These are phyloP conservation scores for Chlamydotis undulata DNA, from an alignment of 2,113 vertebrate species.

Conservation along the genomic window DNA sequence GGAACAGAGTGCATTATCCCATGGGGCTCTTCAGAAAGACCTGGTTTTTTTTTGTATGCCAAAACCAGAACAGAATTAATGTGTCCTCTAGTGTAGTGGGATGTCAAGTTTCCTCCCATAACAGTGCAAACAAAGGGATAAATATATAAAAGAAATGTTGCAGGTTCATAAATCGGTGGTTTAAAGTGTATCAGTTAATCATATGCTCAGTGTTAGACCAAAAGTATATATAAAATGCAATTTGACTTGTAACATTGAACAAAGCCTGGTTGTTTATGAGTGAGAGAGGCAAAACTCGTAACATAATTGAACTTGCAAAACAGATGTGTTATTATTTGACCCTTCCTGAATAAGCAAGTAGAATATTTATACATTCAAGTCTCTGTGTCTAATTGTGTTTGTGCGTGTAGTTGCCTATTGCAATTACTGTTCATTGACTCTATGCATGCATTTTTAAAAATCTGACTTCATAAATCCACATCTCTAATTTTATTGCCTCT, in stretches of 20 bases:
- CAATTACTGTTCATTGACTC: conserved; percentile 15
- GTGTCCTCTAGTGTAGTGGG: not conserved
- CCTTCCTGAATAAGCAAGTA: conserved; percentile 17
- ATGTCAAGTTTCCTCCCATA: not conserved
- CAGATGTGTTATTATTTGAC: conserved; percentile 22
- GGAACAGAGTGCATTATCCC: not conserved
- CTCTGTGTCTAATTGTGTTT: conserved; percentile 45
- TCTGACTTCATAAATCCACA: not conserved
- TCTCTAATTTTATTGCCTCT: not conserved
- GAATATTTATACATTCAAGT: conserved; percentile 13
- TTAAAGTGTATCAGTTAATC: not conserved
- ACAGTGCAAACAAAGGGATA: not conserved
- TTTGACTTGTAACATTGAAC: not conserved
- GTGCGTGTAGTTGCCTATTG: conserved; percentile 1
- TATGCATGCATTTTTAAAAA: not conserved
- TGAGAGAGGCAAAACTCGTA: not conserved
- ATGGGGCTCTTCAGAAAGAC: not conserved
- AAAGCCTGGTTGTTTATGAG: not conserved
- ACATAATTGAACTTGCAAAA: conserved; percentile 28
- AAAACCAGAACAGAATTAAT: not conserved
- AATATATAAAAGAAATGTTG: not conserved
- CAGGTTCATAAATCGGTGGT: not conserved
- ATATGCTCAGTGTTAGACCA: not conserved
- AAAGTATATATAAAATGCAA: not conserved
- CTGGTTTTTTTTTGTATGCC: not conserved